Base-by-base conservation (phyloP, 2,888 invertebrate genomes). In the Sesamia inferens region DNA sequence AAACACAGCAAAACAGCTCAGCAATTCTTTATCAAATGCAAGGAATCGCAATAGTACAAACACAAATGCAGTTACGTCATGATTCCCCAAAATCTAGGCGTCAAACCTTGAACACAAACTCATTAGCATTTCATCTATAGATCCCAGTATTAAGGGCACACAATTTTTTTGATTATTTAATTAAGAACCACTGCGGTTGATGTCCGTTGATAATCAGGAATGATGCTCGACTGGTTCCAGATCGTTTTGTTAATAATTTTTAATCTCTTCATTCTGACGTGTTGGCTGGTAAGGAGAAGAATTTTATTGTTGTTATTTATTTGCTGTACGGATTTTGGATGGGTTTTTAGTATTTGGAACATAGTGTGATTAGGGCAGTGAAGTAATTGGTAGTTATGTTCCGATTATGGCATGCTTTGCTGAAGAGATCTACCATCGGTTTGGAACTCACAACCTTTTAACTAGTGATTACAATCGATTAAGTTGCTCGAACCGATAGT, bases 121-220 rank as follows among this genome's bases (percentile, higher is more conserved):
- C 83, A 85, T 85, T 85, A 87, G 82, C 79, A 82, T 88, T 79
- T 83, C 85, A 79, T 81, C 63, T 74, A 78, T 72, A 74, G 79
- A 75, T 51, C 70, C 65, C 51, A 74, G 81, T 78, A 85, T 85
- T 79, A 86, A 81, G 85, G 79, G 85, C 86, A 78, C 86, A 71
- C 67, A 82, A 7, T 51, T 51, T 85, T 85, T 90, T 90, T 91
- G 92, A 92, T 92, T 92, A 93, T 93, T 94, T 93, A 94, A 94
- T 94, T 94, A 94, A 92, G 91, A 88, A 79, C 79, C 87, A 84
- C 81, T 78, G 80, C 82, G 85, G 77, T 77, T 90, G 93, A 93
- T 87, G 90, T 79, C 90, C 95, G 94, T 94, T 88, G 89, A 93
- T 93, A 95, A 95, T 95, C 92, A 88, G 94, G 94, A 94, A 94